phyloP scores from a whole-genome alignment of 2,797 vertebrate species.

The Myotis vivesi region DNA sequence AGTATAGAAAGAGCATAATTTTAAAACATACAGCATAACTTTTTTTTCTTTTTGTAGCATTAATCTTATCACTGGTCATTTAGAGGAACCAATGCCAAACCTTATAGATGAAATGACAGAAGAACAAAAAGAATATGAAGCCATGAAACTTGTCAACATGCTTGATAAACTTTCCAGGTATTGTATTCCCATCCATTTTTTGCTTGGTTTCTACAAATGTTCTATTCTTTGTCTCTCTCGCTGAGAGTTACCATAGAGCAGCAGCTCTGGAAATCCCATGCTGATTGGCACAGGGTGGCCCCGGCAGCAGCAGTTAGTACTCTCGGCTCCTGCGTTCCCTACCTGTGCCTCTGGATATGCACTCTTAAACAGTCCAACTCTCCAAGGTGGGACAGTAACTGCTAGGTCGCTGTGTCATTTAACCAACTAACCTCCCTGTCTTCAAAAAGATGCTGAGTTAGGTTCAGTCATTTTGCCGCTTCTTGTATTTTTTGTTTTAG shows the following conservation, averaged over 20 bases:
- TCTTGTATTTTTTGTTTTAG: slow-evolving; percentile 72
- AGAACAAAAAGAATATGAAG: slow-evolving; percentile 99
- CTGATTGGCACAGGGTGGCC: slow-evolving; percentile 57
- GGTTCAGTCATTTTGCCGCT: slow-evolving; percentile 67
- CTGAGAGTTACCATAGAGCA: slow-evolving; percentile 74
- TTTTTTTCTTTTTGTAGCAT: slow-evolving; percentile 88
- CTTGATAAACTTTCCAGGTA: slow-evolving; percentile 98
- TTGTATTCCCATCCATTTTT: slow-evolving; percentile 70
- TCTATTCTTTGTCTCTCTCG: slow-evolving; percentile 77
- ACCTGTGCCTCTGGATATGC: slow-evolving; percentile 66
- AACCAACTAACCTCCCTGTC: slow-evolving; percentile 78
- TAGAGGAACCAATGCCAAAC: slow-evolving; percentile 96
- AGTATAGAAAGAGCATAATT: slow-evolving; percentile 75
- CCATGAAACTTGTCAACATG: slow-evolving; percentile 97
- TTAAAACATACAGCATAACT: slow-evolving; percentile 77
- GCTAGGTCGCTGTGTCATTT: slow-evolving; percentile 40
- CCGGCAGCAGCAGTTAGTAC: slow-evolving; percentile 26
- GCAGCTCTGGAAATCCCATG: slow-evolving; percentile 61
- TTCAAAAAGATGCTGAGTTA: slow-evolving; percentile 66
- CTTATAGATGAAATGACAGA: slow-evolving; percentile 98
- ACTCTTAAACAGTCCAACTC: background rate
- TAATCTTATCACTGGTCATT: slow-evolving; percentile 97
- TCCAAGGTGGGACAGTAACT: background rate
- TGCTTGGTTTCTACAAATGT: slow-evolving; percentile 76
- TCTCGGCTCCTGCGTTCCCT: slow-evolving; percentile 51